Evolutionary conservation across 30 jellyfish, hydroid and myxozoan genomes (phyloP).

Genomic region (Cassiopea xamachana): DNA sequence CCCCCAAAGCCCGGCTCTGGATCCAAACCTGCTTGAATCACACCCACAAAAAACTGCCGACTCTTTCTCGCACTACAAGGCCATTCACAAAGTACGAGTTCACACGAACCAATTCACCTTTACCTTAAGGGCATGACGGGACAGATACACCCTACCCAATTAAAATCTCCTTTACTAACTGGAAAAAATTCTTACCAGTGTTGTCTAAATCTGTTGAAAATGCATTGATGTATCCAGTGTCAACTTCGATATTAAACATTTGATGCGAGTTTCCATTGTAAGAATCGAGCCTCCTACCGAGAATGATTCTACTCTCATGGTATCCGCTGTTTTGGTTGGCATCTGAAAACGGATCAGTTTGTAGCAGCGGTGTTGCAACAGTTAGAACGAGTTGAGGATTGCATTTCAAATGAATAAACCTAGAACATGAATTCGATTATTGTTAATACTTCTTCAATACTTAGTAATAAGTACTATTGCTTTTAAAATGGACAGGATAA

Average conservation of each 20-base stretch:
- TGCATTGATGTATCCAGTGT: slow-evolving; percentile 69
- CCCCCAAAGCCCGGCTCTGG: too few relatives aligned
- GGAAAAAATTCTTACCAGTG: slow-evolving; percentile 39
- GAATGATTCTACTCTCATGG: slow-evolving; percentile 56
- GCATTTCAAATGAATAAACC: slow-evolving; percentile 74
- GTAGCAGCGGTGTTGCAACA: slow-evolving; percentile 70
- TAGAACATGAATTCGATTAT: neutral
- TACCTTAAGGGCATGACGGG: too few relatives aligned
- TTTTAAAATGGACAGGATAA: too few relatives aligned
- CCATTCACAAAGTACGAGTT: too few relatives aligned
- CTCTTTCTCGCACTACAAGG: too few relatives aligned
- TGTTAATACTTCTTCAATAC: neutral
- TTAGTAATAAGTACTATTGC: too few relatives aligned
- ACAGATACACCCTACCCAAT: too few relatives aligned
- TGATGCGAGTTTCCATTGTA: slow-evolving; percentile 90
- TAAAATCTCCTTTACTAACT: neutral
- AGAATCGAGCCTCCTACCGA: slow-evolving; percentile 51
- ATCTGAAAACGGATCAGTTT: slow-evolving; percentile 70
- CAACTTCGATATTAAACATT: slow-evolving; percentile 68
- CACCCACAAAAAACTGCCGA: too few relatives aligned
- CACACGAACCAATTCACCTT: too few relatives aligned
- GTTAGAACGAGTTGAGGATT: slow-evolving; percentile 81
- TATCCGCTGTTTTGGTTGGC: slow-evolving; percentile 25
- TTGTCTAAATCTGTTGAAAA: slow-evolving; percentile 77
- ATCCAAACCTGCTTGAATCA: too few relatives aligned